Base-by-base conservation (phyloP, 2,797 vertebrate genomes). In the Sphaeramia orbicularis region DNA sequence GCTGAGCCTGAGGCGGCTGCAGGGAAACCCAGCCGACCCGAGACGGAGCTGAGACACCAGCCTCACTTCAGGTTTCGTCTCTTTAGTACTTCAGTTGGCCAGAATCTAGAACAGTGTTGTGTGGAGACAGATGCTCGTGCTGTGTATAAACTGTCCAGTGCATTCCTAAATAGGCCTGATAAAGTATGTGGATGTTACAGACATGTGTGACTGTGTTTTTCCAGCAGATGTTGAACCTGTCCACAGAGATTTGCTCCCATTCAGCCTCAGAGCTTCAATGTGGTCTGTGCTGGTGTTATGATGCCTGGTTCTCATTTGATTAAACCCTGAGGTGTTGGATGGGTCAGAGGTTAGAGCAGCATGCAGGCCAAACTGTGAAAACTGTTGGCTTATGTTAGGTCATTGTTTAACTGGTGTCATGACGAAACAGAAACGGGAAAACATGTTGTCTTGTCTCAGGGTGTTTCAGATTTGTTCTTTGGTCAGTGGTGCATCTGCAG, bases 1-100 rank as follows among this genome's bases (percentile, higher is more conserved):
- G 61, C 76, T 54, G 78, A 67, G 86, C 91, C 86, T 0, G 35
- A 54, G 79, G 86, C 77, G 12, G 14, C 58, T 15, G 71, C 66
- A 45, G 51, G 18, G 37, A 74, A 79, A 57, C 55, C 35, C 42
- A 4, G 24, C 45, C 21, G 36, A 73, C 54, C 76, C 15, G 55
- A 47, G 67, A 48, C 14, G 8, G 21, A 55, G 38, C 27, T 1
- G 18, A 56, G 40, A 40, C n/a, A 12, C 52, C 35, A 4, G 5
- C 14, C 7, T 10, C 32, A 15, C 9, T 18, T 19, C 21, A 1
- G 18, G 15, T 14, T 65, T 45, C 18, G 24, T n/a, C 47, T 16
- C 11, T n/a, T 16, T 14, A 16, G 13, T 38, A n/a, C 1, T 47
- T 15, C 24, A 27, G 24, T 27, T 27, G 4, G 24, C 5, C 24